Evolutionary conservation across 1,140 invertebrate species (phyloP), one percentile per base, ranked within the genome.

Genomic region (Caligus rogercresseyi): DNA sequence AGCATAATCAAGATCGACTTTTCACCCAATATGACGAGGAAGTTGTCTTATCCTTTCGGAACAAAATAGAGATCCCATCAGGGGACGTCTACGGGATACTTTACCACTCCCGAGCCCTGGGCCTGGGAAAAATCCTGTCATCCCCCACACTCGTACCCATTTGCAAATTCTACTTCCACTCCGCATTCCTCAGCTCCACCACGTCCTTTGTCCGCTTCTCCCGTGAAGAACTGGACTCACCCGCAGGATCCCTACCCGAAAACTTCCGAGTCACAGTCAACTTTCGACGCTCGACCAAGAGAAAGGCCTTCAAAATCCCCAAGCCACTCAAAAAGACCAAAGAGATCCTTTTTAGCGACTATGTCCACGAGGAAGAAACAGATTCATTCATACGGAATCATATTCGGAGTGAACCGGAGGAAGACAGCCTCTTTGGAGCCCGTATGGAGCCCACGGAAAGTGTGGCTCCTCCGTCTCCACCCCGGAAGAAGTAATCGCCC

Each of bases 1-100:
- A 43, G n/a, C 31, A 43, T 43, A 43, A 43, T 43, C 31, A 43
- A 11, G 31, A 43, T 43, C 7, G n/a, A 13, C 4, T 58, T 7
- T 58, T 7, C 20, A 58, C 7, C 25, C n/a, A 15, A 13, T 58
- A 58, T 58, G 56, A 58, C 23, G 56, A 25, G 7, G 56, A 58
- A 58, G 24, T 25, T 58, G 24, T 58, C 15, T 21, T 58, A 7
- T 19, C n/a, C n/a, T 19, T 58, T n/a, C 21, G 23, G n/a, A 4
- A 19, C 20, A 58, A 58, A 25, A 25, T 58, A 7, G 56, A 20
- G 15, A 43, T 43, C n/a, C 31, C 31, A 43, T 7, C 7, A n/a
- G 56, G 56, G 15, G 56, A 58, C 20, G 56, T 58, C 3, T 13
- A 14, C 20, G 24, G n/a, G 3, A 21, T 25, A 13, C 13, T 58